A percentile compares a stretch with the other conserved stretches of the same genome.
Evolutionary conservation across 2,888 invertebrate species (phyloP).

Genomic region (Heterodera filipjevi): DNA sequence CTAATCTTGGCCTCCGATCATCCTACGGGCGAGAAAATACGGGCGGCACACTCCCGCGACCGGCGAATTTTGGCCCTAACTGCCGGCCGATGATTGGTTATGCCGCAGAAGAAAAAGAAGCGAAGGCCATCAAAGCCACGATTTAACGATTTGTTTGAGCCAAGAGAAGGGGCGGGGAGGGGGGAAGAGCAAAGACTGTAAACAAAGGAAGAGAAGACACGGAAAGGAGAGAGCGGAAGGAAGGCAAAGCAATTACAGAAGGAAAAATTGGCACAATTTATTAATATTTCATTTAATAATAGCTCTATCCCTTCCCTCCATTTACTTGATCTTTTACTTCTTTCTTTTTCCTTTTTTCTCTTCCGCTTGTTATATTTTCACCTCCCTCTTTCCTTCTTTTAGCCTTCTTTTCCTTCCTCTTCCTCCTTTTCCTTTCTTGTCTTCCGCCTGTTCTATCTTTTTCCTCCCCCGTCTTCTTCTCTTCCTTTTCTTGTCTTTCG

Average conservation of each 20-base stretch:
- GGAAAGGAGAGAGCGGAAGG: not conserved
- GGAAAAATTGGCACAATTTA: no score
- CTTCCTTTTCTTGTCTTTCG: no score
- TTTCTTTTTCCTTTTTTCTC: no score
- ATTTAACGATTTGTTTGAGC: conserved; percentile 24
- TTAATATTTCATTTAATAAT: no score
- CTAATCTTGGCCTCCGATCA: conserved; percentile 8
- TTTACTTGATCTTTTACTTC: no score
- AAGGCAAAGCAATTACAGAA: not conserved
- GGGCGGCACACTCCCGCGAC: conserved; percentile 7
- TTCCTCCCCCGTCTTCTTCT: no score
- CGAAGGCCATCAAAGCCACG: conserved; percentile 6
- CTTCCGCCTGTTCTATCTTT: no score
- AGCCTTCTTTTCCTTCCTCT: no score
- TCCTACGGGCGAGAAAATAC: not conserved
- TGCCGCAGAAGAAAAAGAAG: conserved; percentile 2
- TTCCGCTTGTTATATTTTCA: no score
- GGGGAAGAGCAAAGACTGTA: not conserved
- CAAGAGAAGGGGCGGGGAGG: not conserved
- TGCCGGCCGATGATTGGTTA: not conserved
- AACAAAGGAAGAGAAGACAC: not conserved
- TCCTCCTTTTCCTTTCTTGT: no score
- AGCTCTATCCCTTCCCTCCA: no score
- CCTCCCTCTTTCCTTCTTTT: no score
- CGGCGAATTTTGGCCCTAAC: not conserved